Conservation (phyloP, 2,113 vertebrate genomes). For the Poeciliopsis prolifica region DNA sequence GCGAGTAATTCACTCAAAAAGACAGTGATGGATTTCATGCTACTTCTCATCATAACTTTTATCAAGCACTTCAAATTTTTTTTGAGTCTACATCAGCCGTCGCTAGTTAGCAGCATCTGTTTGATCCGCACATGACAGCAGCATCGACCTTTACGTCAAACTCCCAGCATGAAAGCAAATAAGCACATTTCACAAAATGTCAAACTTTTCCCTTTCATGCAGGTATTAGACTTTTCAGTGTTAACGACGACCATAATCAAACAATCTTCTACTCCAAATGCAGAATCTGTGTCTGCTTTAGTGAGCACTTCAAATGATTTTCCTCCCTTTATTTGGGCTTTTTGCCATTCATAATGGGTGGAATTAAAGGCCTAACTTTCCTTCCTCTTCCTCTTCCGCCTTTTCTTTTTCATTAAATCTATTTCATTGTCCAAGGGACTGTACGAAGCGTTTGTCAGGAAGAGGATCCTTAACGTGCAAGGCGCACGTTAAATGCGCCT, state of each 20-base stretch:
- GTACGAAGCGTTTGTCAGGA: constrained; percentile 44
- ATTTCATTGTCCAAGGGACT: constrained; percentile 24
- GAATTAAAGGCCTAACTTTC: constrained; percentile 32
- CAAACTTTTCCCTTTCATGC: constrained; percentile 1
- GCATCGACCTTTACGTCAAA: constrained; percentile 5
- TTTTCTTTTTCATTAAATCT: constrained; percentile 22
- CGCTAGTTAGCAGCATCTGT: background rate
- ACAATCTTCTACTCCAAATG: background rate
- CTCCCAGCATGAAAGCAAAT: constrained; percentile 3
- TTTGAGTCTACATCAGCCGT: background rate
- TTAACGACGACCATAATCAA: background rate
- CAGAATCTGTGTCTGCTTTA: background rate
- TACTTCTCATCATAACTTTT: background rate
- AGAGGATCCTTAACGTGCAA: constrained; percentile 9
- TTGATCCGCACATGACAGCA: background rate
- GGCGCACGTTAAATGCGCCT: constrained; percentile 31
- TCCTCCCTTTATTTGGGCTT: constrained; percentile 25
- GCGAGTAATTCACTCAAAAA: background rate
- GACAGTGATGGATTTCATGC: background rate
- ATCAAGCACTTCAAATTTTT: background rate
- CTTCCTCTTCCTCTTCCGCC: constrained; percentile 36
- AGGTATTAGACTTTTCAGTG: background rate
- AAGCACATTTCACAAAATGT: constrained; percentile 10
- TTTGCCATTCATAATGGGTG: constrained; percentile 11
- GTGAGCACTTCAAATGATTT: background rate